Conservation (phyloP, 2,888 invertebrate species). For the Tromatobia lineatoria region DNA sequence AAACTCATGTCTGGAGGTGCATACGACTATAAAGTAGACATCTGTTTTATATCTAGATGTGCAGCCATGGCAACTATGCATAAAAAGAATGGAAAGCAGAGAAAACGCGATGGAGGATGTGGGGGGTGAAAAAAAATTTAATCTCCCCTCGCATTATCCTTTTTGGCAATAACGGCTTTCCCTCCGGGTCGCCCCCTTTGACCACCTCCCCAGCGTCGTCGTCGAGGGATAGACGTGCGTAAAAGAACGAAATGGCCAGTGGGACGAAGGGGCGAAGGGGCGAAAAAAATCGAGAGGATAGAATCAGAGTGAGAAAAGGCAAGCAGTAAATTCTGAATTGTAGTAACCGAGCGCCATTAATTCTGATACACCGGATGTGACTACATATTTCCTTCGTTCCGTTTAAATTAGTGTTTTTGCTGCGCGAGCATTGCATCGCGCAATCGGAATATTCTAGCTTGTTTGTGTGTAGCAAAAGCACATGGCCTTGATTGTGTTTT, state of each 20-base stretch:
- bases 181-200: slow-evolving; percentile 68
- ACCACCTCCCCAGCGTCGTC: slow-evolving; percentile 54
- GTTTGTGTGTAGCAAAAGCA: slow-evolving; percentile 11
- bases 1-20: too few species aligned
- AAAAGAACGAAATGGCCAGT: slow-evolving; percentile 57
- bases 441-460: background rate
- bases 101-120: slow-evolving; percentile 49
- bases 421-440: slow-evolving; percentile 23
- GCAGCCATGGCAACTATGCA: background rate
- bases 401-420: slow-evolving; percentile 80
- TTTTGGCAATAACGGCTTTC: slow-evolving; percentile 79
- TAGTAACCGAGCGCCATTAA: slow-evolving; percentile 79
- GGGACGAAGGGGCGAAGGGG: background rate
- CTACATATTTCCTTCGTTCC: slow-evolving; percentile 83
- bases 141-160: slow-evolving; percentile 80
- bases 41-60: background rate
- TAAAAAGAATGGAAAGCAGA: slow-evolving; percentile 40
- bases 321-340: slow-evolving; percentile 81
- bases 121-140: slow-evolving; percentile 76
- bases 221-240: slow-evolving; percentile 54
- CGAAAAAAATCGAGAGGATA: slow-evolving; percentile 37
- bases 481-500: slow-evolving; percentile 78
- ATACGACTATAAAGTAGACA: background rate
- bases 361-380: slow-evolving; percentile 82
- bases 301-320: slow-evolving; percentile 40